Conservation (phyloP, 2,888 invertebrate species). For the Augiades crinisus region DNA sequence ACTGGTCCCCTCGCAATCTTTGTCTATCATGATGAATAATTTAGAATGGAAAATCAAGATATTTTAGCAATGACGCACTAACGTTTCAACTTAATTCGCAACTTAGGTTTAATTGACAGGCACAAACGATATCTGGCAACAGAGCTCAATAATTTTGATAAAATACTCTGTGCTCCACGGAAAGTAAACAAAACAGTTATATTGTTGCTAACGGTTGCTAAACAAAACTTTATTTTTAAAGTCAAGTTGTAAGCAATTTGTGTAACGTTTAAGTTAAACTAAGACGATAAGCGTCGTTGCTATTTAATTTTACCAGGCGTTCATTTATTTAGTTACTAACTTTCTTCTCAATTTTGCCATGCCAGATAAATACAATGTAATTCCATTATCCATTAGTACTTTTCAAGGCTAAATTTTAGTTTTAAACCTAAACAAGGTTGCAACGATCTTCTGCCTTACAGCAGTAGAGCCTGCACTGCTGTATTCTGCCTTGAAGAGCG, state of each 20-base stretch:
- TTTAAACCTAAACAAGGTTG: too few relatives aligned
- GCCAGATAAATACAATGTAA: background rate
- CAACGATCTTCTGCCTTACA: too few relatives aligned
- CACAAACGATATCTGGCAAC: background rate
- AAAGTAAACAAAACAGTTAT: background rate
- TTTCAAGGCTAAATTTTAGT: too few relatives aligned
- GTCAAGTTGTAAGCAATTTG: background rate
- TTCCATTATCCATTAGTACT: background rate
- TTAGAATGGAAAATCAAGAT: conserved; percentile 13
- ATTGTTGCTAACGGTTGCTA: background rate
- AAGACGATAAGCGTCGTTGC: background rate
- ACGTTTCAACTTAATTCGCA: background rate
- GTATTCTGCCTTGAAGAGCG: too few relatives aligned
- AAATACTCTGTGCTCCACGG: too few relatives aligned
- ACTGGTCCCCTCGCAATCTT: conserved; percentile 30
- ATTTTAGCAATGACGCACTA: conserved; percentile 12
- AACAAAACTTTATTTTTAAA: background rate
- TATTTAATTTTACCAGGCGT: background rate
- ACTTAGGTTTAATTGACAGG: background rate
- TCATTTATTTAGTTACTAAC: background rate
- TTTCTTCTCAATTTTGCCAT: too few relatives aligned
- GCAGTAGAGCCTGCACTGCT: too few relatives aligned
- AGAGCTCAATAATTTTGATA: background rate
- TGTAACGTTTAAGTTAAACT: background rate
- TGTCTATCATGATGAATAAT: conserved; percentile 16